These are phyloP conservation scores for Ameiurus melas DNA, from an alignment of 2,113 vertebrate species.

Conservation along the genomic window DNA sequence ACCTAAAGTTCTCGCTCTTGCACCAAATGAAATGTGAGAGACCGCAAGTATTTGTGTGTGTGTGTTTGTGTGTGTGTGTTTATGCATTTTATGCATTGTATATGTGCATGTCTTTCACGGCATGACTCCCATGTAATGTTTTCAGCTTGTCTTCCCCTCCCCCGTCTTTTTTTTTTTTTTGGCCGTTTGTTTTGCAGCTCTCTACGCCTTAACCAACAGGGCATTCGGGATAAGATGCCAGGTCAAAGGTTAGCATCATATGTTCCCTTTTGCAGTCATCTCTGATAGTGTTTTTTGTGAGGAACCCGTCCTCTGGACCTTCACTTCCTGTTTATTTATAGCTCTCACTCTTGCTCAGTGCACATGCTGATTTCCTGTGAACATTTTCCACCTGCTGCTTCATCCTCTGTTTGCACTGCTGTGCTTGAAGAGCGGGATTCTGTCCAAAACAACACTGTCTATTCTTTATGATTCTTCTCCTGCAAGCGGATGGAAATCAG, in stretches of 20 bases:
- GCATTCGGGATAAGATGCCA: conserved; percentile 97
- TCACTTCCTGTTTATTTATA: conserved; percentile 69
- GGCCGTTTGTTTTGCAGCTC: conserved; percentile 99
- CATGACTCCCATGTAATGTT: conserved; percentile 75
- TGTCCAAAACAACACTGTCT: conserved; percentile 12
- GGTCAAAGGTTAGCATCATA: conserved; percentile 94
- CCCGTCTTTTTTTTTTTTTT: conserved; percentile 60
- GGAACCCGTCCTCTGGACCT: conserved; percentile 72
- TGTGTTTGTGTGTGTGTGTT: conserved; percentile 23
- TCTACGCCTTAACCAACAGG: conserved; percentile 98
- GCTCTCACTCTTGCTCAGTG: conserved; percentile 18
- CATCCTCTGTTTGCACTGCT: conserved; percentile 24
- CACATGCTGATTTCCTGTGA: conserved; percentile 47
- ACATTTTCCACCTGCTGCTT: conserved; percentile 52
- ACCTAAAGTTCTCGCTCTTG: not conserved
- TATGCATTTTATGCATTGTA: not conserved
- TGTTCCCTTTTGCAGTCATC: conserved; percentile 86
- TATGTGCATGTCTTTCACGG: conserved; percentile 66
- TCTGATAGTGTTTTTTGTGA: conserved; percentile 70
- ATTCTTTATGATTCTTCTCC: not conserved
- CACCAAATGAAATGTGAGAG: conserved; percentile 58
- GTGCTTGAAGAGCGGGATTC: conserved; percentile 15
- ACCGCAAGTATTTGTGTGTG: conserved; percentile 48
- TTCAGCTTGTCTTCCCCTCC: conserved; percentile 77
- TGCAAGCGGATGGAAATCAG: not conserved